A percentile compares a stretch with the other conserved stretches of the same genome.
Conservation (phyloP, 2,888 invertebrate genomes). For the Pachycephus smyrnensis region DNA sequence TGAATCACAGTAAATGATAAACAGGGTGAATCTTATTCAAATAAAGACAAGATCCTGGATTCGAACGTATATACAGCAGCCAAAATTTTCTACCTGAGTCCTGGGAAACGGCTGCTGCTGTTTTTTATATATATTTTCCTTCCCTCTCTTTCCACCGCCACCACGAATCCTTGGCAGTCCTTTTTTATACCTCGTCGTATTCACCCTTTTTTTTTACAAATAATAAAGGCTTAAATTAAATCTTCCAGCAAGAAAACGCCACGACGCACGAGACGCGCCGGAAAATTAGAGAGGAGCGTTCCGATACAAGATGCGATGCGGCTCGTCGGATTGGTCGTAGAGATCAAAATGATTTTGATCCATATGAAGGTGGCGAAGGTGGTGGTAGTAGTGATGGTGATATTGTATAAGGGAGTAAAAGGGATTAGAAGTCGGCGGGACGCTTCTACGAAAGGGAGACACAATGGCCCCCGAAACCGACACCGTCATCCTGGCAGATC, state of each 20-base stretch:
- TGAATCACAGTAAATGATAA: conserved; percentile 61
- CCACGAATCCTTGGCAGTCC: background rate
- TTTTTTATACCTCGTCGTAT: background rate
- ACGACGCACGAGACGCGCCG: conserved; percentile 13
- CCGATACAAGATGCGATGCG: background rate
- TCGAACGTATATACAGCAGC: conserved; percentile 26
- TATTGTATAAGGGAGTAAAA: background rate
- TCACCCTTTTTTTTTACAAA: conserved; percentile 19
- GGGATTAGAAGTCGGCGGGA: conserved; percentile 7
- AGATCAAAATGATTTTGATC: background rate
- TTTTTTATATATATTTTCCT: conserved; percentile 38
- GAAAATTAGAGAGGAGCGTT: background rate
- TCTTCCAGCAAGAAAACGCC: conserved; percentile 34
- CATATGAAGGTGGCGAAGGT: background rate
- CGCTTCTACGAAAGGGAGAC: conserved; percentile 2
- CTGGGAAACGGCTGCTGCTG: conserved; percentile 43
- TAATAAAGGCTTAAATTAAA: conserved; percentile 20
- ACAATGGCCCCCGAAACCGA: conserved; percentile 46
- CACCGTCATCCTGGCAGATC: conserved; percentile 47
- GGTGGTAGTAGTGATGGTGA: background rate
- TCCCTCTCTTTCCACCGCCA: conserved; percentile 3
- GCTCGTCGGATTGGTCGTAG: background rate
- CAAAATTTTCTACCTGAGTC: conserved; percentile 38
- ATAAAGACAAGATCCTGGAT: conserved; percentile 62
- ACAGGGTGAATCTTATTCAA: conserved; percentile 66